Evolutionary conservation across 1,140 invertebrate species (phyloP), one percentile per base, ranked within the genome.

Genomic region (Eupeodes corollae): DNA sequence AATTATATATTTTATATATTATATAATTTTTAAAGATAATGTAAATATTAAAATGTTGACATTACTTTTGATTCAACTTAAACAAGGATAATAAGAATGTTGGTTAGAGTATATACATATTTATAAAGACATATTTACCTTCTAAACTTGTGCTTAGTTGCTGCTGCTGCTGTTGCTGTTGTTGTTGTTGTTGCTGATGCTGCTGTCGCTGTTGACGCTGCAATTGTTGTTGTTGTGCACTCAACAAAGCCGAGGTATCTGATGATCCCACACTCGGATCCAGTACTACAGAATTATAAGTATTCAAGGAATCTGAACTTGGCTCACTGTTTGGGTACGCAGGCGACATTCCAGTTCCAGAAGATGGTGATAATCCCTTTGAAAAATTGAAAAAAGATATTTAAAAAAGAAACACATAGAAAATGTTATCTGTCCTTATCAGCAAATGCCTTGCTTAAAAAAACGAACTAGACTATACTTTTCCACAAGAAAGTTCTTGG

Each of bases 241-340:
- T 37, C 3, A 49, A 21, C n/a, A 32, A 43, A 16, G 40, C 51
- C 46, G 50, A 54, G 33, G 59, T 62, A 18, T 52, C 21, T 33
- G 53, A 39, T 34, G 49, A 34, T 14, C 51, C 48, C 15, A 41
- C 32, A 13, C 32, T 34, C 16, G 44, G 54, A 44, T 66, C 63
- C 8, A 66, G 46, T 37, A 63, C 49, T 15, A 66, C 59, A 47
- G 60, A 67, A 51, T 59, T 58, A 52, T 63, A 70, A 55, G 61
- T 73, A 58, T 56, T 69, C 16, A 78, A 50, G 6, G 73, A 68
- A 52, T 78, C 74, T 21, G 78, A 72, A 14, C 73, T 77, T 12
- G 78, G 72, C 57, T 80, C 78, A 44, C 69, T 79, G 49, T 79
- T 77, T 14, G 78, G 76, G 61, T 81, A 82, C 33, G 79, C 77